These are phyloP conservation scores for Procambarus clarkii DNA, from an alignment of 1,140 invertebrate genomes.

Conservation along the genomic window DNA sequence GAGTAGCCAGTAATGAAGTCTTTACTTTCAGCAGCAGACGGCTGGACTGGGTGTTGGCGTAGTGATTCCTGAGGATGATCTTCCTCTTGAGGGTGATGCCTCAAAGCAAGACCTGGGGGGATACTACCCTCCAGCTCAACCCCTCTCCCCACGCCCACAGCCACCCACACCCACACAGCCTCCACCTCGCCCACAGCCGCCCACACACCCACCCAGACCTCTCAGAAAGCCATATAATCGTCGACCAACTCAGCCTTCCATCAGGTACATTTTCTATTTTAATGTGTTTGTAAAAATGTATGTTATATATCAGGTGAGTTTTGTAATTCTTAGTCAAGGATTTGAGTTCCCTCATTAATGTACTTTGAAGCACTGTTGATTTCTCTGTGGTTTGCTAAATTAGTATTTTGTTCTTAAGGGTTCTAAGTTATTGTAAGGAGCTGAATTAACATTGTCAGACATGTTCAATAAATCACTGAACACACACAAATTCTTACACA, in stretches of 20 bases:
- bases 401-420: too few relatives aligned
- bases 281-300: too few relatives aligned
- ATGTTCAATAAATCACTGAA: too few relatives aligned
- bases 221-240: slow-evolving; percentile 35
- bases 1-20: background rate
- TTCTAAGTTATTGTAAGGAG: too few relatives aligned
- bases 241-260: slow-evolving; percentile 47
- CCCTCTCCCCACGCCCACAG: background rate
- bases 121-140: background rate
- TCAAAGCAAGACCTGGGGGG: background rate
- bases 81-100: background rate
- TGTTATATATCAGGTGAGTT: too few relatives aligned
- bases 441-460: too few relatives aligned
- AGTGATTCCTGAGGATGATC: slow-evolving; percentile 46
- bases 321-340: too few relatives aligned
- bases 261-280: slow-evolving; percentile 22
- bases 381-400: too few relatives aligned
- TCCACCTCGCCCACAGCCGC: background rate
- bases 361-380: too few relatives aligned
- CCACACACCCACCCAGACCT: background rate
- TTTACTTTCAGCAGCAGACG: slow-evolving; percentile 11
- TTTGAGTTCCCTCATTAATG: too few relatives aligned
- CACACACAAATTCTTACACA: too few relatives aligned
- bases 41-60: slow-evolving; percentile 45
- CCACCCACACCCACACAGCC: background rate